Evolutionary conservation across 2,888 invertebrate genomes (phyloP), one percentile per base, ranked within the genome.

Genomic region (Resseliella maxima): DNA sequence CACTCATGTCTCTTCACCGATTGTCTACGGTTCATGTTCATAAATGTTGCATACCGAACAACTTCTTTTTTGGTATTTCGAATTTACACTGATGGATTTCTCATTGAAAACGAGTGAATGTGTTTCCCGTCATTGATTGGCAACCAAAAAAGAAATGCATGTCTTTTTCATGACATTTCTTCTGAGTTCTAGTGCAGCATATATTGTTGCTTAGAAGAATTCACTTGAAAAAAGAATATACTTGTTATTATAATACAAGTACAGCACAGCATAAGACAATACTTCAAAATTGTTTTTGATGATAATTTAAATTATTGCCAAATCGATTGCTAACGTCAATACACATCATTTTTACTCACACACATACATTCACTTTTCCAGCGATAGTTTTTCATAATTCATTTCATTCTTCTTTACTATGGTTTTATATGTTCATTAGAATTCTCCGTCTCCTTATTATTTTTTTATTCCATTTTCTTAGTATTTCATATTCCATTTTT

Each of bases 301-400:
- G 72, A n/a, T 59, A 35, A 31, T 31, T 35, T n/a, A n/a, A n/a
- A n/a, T n/a, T n/a, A n/a, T n/a, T 72, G 72, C 72, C 72, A 72
- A 72, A 35, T 12, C 15, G 31, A 72, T 72, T 35, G 72, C 72
- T 59, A n/a, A 59, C 59, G 24, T 59, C 59, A 59, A 50, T 50
- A 18, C 46, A n/a, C 46, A 50, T 50, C n/a, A n/a, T n/a, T n/a
- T n/a, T 50, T 18, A 18, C 46, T 50, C 41, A 41, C 41, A 8
- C 46, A 59, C 59, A 24, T 24, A 24, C 72, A 72, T 72, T 31
- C 72, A 72, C 72, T 72, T 72, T 35, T 31, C 72, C 72, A 59
- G 59, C 24, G 72, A 72, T 72, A 72, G 72, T 31, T 72, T 59
- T 27, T 24, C 59, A n/a, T 72, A 35, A 15, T 35, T 72, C 72